Evolutionary conservation across 2,888 invertebrate species (phyloP).

Genomic region (Fissipunctia ypsillon): DNA sequence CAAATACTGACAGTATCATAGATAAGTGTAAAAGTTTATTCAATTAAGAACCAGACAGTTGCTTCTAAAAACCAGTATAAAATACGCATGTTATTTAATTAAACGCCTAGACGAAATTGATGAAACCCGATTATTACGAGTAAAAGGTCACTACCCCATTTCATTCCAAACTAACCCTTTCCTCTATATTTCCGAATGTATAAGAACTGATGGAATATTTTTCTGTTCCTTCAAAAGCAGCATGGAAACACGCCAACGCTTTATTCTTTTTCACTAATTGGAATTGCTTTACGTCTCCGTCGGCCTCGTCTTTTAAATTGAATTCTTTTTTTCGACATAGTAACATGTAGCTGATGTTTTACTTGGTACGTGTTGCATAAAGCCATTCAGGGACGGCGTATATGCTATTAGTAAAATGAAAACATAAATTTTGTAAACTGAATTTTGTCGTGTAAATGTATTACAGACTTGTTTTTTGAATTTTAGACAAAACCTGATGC

Average conservation of each 20-base stretch:
- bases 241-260: constrained; percentile 53
- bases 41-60: background rate
- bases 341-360: constrained; percentile 53
- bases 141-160: background rate
- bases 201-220: constrained; percentile 27
- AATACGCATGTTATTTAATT: background rate
- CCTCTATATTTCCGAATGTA: background rate
- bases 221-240: constrained; percentile 35
- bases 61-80: background rate
- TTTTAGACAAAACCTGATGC: constrained; percentile 28
- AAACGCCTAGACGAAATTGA: background rate
- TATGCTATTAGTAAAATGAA: constrained; percentile 63
- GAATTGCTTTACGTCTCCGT: constrained; percentile 59
- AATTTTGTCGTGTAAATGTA: constrained; percentile 41
- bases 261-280: constrained; percentile 66
- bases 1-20: background rate
- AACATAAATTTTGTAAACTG: constrained; percentile 55
- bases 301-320: constrained; percentile 60
- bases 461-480: constrained; percentile 38
- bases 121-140: no score
- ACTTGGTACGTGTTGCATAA: constrained; percentile 46
- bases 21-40: background rate
- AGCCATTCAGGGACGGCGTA: constrained; percentile 41
- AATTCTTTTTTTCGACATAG: constrained; percentile 59
- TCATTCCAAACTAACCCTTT: constrained; percentile 1